A percentile compares a stretch with the other conserved stretches of the same genome.
Evolutionary conservation across 1,140 invertebrate species (phyloP).

Genomic region (Lethocerus indicus): DNA sequence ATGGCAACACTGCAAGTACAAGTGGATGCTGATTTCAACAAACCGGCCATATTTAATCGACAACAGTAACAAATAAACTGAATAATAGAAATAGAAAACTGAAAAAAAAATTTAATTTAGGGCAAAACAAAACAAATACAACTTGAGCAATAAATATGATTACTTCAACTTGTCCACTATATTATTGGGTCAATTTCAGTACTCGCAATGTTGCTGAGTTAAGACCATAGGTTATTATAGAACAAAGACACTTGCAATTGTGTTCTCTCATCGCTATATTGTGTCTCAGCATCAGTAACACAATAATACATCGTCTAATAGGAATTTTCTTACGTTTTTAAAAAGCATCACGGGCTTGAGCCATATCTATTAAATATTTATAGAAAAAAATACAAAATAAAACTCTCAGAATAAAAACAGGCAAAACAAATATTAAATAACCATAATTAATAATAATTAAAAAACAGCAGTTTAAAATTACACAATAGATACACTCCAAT

Average conservation of each 20-base stretch:
- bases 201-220: slow-evolving; percentile 19
- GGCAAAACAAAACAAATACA: slow-evolving; percentile 9
- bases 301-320: slow-evolving; percentile 20
- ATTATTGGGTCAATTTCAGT: slow-evolving; percentile 2
- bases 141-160: slow-evolving; percentile 11
- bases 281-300: slow-evolving; percentile 12
- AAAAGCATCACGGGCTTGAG: slow-evolving; percentile 18
- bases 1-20: slow-evolving; percentile 20
- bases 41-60: slow-evolving; percentile 6
- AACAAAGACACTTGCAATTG: slow-evolving; percentile 4
- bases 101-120: slow-evolving; percentile 1
- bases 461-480: slow-evolving; percentile 18
- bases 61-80: not conserved
- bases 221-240: slow-evolving; percentile 1
- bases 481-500: slow-evolving; percentile 16
- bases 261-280: slow-evolving; percentile 19
- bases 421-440: slow-evolving; percentile 17
- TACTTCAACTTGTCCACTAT: slow-evolving; percentile 19
- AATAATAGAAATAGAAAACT: not conserved
- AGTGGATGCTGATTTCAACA: slow-evolving; percentile 4
- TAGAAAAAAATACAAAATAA: slow-evolving; percentile 19
- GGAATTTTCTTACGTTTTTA: slow-evolving; percentile 29
- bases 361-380: slow-evolving; percentile 15
- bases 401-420: slow-evolving; percentile 19
- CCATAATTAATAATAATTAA: slow-evolving; percentile 17